phyloP scores from a whole-genome alignment of 2,113 vertebrate genomes.

The Sebastes schlegelii region DNA sequence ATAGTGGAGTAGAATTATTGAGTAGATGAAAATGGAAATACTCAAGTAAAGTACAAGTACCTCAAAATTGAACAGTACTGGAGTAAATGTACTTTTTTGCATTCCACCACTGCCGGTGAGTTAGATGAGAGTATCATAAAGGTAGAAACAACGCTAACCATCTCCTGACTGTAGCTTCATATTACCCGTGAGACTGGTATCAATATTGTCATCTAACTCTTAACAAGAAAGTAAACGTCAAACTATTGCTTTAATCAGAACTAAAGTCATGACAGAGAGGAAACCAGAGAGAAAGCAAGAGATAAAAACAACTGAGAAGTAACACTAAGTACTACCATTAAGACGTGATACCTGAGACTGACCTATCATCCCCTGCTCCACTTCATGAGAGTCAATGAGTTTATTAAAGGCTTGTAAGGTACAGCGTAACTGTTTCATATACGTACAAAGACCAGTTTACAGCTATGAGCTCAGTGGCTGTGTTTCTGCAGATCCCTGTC shows the following conservation, averaged over 20 bases:
- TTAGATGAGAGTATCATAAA: no score
- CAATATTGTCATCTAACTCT: neutral
- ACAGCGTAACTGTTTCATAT: neutral
- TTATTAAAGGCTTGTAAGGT: neutral
- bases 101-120: no score
- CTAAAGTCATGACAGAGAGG: neutral
- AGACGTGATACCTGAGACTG: neutral
- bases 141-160: neutral
- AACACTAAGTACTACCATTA: neutral
- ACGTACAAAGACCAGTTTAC: conserved; percentile 27
- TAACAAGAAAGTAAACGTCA: neutral
- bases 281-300: conserved; percentile 4
- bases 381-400: neutral
- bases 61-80: no score
- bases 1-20: no score
- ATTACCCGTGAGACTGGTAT: neutral
- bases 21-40: no score
- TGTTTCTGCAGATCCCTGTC: neutral
- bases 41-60: no score
- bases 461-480: conserved; percentile 8
- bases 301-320: neutral
- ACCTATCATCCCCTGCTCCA: neutral
- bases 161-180: neutral
- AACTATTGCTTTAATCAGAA: neutral
- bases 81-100: no score